Conservation (phyloP, 2,888 invertebrate species). For the Exocentrus adspersus region DNA sequence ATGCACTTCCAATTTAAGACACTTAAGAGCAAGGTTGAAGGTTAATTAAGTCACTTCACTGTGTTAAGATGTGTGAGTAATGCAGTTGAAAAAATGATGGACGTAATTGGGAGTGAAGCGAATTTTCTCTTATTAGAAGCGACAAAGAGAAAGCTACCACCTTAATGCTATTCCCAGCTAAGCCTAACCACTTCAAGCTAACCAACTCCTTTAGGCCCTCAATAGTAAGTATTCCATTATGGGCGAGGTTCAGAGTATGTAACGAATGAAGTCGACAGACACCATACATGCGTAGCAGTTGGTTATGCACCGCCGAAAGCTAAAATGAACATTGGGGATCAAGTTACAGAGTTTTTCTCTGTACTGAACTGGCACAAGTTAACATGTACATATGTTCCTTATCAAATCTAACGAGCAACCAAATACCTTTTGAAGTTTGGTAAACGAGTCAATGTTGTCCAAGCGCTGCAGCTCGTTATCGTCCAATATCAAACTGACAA, state of each 20-base stretch:
- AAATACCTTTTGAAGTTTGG: constrained; percentile 78
- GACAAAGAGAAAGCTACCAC: constrained; percentile 56
- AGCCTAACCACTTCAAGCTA: constrained; percentile 82
- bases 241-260: constrained; percentile 83
- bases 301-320: constrained; percentile 88
- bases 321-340: constrained; percentile 62
- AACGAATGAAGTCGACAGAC: constrained; percentile 83
- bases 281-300: constrained; percentile 87
- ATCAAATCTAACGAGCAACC: constrained; percentile 1
- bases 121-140: too few species aligned
- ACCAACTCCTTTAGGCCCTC: constrained; percentile 88
- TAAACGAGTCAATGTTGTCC: constrained; percentile 87
- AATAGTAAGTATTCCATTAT: constrained; percentile 88
- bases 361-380: too few species aligned
- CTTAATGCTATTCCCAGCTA: constrained; percentile 92
- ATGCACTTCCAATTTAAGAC: neutral
- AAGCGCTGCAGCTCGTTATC: constrained; percentile 88
- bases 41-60: neutral
- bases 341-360: neutral
- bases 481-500: constrained; percentile 80
- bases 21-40: neutral
- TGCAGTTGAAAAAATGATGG: constrained; percentile 18
- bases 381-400: too few species aligned
- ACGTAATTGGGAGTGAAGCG: too few species aligned
- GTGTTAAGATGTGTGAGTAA: neutral